Evolutionary conservation across 92 coral and sea anemone species (phyloP).

Genomic region (Phymanthus crucifer): DNA sequence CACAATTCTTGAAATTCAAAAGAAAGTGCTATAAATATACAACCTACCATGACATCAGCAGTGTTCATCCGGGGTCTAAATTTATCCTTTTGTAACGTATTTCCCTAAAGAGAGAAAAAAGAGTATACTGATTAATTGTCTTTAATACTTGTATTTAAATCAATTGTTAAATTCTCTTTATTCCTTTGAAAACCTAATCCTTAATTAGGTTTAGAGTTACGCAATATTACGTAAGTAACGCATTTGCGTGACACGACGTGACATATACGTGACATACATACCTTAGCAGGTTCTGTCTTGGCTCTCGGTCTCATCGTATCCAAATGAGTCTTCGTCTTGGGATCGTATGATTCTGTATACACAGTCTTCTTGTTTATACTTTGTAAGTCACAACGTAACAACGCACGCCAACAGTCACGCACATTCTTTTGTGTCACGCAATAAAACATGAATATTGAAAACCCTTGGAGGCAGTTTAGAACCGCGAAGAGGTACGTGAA

Average conservation of each 20-base stretch:
- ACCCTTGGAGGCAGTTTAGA: slow-evolving; percentile 91
- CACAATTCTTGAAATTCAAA: neutral
- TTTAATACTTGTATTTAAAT: too few species aligned
- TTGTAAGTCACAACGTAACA: slow-evolving; percentile 80
- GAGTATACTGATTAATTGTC: neutral
- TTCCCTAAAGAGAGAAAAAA: neutral
- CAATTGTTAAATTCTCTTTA: neutral
- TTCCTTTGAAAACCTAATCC: neutral
- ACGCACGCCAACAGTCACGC: slow-evolving; percentile 94
- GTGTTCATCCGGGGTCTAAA: slow-evolving; percentile 33
- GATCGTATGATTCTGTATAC: slow-evolving; percentile 89
- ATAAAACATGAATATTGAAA: slow-evolving; percentile 89
- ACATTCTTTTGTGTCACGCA: slow-evolving; percentile 96
- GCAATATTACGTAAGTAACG: neutral
- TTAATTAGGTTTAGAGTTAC: neutral
- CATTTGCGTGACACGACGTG: neutral
- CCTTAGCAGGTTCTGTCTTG: slow-evolving; percentile 74
- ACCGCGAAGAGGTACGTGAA: slow-evolving; percentile 84
- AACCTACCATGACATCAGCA: slow-evolving; percentile 23
- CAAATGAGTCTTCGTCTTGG: slow-evolving; percentile 75
- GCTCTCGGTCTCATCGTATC: slow-evolving; percentile 89
- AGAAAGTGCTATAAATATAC: neutral
- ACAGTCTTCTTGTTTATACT: slow-evolving; percentile 77
- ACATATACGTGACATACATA: neutral
- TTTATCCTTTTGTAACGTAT: slow-evolving; percentile 23